Base-by-base conservation (phyloP, 30 jellyfish, hydroid and myxozoan genomes). In the Phacellophora camtschatica region DNA sequence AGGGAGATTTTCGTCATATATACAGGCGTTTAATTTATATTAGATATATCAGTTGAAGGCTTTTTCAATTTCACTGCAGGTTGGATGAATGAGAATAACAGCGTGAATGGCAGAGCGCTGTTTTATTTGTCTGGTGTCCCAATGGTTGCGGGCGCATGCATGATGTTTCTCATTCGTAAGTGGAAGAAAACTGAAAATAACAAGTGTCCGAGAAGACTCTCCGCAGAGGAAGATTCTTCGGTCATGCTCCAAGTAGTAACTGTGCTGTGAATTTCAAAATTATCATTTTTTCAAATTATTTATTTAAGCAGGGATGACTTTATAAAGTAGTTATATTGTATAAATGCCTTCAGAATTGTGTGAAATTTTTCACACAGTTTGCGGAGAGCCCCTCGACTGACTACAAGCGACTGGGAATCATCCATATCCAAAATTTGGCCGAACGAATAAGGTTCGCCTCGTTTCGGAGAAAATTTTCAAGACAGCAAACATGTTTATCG, bases 81-180 rank as follows among this genome's bases (percentile, higher is more conserved):
- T 3, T 79, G 92, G 95, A 92, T 92, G 80, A 92, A 92, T 35
- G 99, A 92, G 63, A 65, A 25, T 71, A 58, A 86, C 41, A 46
- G 77, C 54, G 74, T 81, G 1, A 83, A 71, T 11, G 97, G 95
- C 7, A 66, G 87, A 25, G 79, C 90, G 0, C 85, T 92, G 88
- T 92, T 92, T 56, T 80, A 77, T 66, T 29, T 92, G 28, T 49
- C 96, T 27, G 99, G 97, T 15, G 55, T 75, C 13, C 99, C 97
- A 30, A 79, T 92, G 82, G 59, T 92, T 23, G 66, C 71, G 25
- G 99, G 97, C 8, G 74, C 96, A 16, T 41, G 74, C 27, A 92
- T 92, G 28, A 81, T 92, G 96, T 42, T 85, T 30, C 79, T 77
- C 11, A 85, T 86, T 34, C 83, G 85, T 1, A 83, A 58, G 30